A percentile compares a stretch with the other conserved stretches of the same genome.
Conservation (phyloP, 1,140 invertebrate genomes). For the Cydia strobilella region DNA sequence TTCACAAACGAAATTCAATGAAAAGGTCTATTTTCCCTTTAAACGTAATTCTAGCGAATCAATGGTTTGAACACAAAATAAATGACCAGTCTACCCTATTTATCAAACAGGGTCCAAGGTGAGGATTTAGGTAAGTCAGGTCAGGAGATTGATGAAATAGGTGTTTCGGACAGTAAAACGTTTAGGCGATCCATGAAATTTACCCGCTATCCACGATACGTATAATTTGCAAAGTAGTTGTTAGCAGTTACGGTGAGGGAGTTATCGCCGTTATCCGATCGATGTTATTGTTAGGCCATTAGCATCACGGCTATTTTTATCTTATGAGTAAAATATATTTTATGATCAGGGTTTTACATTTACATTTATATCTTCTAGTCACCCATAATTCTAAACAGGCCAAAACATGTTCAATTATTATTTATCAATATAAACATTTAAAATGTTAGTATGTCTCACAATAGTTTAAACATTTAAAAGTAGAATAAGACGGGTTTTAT, state of each 20-base stretch:
- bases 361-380: too few relatives aligned
- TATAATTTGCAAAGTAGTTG: too few relatives aligned
- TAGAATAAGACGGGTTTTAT: too few relatives aligned
- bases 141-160: neutral
- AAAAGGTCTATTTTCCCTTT: neutral
- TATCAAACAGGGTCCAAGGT: conserved; percentile 14
- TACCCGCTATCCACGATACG: neutral
- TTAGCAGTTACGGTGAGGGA: too few relatives aligned
- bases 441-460: too few relatives aligned
- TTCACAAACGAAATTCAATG: neutral
- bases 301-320: too few relatives aligned
- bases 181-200: neutral
- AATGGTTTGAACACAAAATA: conserved; percentile 7
- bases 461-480: too few relatives aligned
- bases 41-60: neutral
- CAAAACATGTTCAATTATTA: too few relatives aligned
- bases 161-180: conserved; percentile 1
- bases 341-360: neutral
- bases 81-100: neutral
- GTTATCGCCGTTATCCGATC: too few relatives aligned
- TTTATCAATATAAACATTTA: too few relatives aligned
- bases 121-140: neutral
- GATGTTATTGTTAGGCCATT: too few relatives aligned
- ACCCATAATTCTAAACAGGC: too few relatives aligned
- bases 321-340: neutral